Evolutionary conservation across 2,113 vertebrate species (phyloP).

Genomic region (Hoplias malabaricus): DNA sequence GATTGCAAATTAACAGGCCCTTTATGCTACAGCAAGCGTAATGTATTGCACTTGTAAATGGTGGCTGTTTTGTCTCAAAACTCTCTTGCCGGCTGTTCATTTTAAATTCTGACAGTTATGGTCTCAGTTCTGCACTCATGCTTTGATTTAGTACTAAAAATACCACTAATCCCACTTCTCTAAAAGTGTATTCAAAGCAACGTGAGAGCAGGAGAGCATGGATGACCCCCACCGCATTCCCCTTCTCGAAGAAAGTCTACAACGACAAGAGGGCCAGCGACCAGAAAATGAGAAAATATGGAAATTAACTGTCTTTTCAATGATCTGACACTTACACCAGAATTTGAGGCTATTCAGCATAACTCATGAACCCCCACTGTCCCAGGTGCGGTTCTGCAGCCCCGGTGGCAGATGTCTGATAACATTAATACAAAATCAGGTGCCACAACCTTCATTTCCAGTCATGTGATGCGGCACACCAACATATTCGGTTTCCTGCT

Average conservation of each 20-base stretch:
- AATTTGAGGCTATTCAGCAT: constrained; percentile 25
- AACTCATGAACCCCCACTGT: constrained; percentile 5
- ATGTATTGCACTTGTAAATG: constrained; percentile 19
- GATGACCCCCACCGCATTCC: background rate
- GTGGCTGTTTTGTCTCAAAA: background rate
- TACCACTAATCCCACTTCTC: background rate
- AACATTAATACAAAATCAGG: constrained; percentile 32
- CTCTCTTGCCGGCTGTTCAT: background rate
- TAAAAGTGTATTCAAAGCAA: background rate
- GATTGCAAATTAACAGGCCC: constrained; percentile 40
- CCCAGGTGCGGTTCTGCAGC: constrained; percentile 23
- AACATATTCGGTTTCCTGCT: constrained; percentile 23
- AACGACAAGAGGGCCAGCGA: constrained; percentile 20
- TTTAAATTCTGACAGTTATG: background rate
- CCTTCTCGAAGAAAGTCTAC: background rate
- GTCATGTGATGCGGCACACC: constrained; percentile 10
- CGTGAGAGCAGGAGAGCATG: background rate
- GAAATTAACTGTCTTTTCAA: constrained; percentile 39
- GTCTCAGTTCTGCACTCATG: background rate
- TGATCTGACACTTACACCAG: constrained; percentile 18
- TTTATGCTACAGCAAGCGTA: constrained; percentile 15
- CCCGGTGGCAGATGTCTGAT: constrained; percentile 41
- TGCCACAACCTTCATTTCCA: constrained; percentile 25
- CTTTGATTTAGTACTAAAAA: background rate
- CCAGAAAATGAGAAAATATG: constrained; percentile 41